Conservation (phyloP, 2,888 invertebrate species). For the Bimastos eiseni region DNA sequence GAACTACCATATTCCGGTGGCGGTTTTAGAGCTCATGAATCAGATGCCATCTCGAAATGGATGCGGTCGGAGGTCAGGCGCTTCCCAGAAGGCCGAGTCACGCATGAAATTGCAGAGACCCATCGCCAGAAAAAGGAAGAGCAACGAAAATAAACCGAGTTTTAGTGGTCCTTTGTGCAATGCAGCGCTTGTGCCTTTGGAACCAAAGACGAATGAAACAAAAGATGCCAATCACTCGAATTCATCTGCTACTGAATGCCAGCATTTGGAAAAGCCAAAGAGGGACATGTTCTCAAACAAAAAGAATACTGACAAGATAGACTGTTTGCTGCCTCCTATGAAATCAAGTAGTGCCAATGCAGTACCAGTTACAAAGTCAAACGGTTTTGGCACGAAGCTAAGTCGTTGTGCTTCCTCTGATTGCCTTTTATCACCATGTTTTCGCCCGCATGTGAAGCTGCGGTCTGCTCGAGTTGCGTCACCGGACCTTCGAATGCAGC, state of each 20-base stretch:
- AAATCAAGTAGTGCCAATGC: neutral
- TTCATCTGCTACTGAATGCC: neutral
- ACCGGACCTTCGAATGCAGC: conserved; percentile 13
- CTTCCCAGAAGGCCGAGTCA: neutral
- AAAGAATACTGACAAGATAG: neutral
- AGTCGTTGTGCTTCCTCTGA: neutral
- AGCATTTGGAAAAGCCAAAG: neutral
- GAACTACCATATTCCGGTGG: conserved; percentile 34
- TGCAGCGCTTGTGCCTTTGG: neutral
- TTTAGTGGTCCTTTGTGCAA: neutral
- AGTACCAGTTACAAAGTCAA: neutral
- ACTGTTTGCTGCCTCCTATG: neutral
- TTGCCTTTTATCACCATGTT: neutral
- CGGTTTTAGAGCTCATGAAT: conserved; percentile 31
- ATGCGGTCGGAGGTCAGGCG: neutral
- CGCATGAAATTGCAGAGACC: neutral
- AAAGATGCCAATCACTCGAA: neutral
- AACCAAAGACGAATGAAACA: neutral
- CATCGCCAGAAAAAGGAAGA: neutral
- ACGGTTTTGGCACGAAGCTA: neutral
- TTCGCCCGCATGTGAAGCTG: neutral
- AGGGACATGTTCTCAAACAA: neutral
- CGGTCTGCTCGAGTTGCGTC: neutral
- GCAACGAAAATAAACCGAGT: neutral
- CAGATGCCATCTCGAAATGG: neutral